A percentile compares a stretch with the other conserved stretches of the same genome.
Conservation (phyloP, 1,140 invertebrate genomes). For the Hycleus cichorii region DNA sequence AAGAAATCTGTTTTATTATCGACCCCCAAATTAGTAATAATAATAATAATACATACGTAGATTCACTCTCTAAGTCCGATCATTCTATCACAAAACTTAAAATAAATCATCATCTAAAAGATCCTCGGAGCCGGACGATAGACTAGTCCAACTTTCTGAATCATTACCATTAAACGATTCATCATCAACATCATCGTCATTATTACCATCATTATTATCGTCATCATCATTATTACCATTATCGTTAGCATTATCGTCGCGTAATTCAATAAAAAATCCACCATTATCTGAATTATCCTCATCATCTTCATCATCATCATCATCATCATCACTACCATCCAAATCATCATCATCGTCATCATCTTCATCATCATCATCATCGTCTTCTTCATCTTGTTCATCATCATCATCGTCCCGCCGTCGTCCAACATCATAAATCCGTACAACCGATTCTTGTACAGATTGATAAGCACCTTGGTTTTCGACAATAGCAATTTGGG, state of each 20-base stretch:
- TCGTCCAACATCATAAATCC: slow-evolving; percentile 74
- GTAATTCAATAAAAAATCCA: slow-evolving; percentile 20
- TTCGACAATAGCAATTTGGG: slow-evolving; percentile 76
- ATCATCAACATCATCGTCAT: too few species aligned
- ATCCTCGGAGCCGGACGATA: slow-evolving; percentile 16
- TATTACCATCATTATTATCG: slow-evolving; percentile 10
- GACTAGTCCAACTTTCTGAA: slow-evolving; percentile 16
- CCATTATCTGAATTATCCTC: not conserved
- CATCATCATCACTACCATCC: slow-evolving; percentile 16
- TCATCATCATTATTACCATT: slow-evolving; percentile 42
- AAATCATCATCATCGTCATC: slow-evolving; percentile 47
- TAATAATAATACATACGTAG: too few species aligned
- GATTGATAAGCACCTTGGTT: slow-evolving; percentile 68
- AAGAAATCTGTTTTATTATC: too few species aligned
- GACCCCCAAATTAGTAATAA: too few species aligned
- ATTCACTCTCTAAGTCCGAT: too few species aligned
- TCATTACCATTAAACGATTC: not conserved
- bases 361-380: slow-evolving; percentile 48
- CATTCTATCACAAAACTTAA: not conserved
- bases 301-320: not conserved
- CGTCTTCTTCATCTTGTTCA: slow-evolving; percentile 65
- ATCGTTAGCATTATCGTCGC: slow-evolving; percentile 41
- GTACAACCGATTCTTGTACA: slow-evolving; percentile 74
- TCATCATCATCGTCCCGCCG: slow-evolving; percentile 67
- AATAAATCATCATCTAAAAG: slow-evolving; percentile 8